phyloP scores from a whole-genome alignment of 2,113 vertebrate species.

The Mus pahari region DNA sequence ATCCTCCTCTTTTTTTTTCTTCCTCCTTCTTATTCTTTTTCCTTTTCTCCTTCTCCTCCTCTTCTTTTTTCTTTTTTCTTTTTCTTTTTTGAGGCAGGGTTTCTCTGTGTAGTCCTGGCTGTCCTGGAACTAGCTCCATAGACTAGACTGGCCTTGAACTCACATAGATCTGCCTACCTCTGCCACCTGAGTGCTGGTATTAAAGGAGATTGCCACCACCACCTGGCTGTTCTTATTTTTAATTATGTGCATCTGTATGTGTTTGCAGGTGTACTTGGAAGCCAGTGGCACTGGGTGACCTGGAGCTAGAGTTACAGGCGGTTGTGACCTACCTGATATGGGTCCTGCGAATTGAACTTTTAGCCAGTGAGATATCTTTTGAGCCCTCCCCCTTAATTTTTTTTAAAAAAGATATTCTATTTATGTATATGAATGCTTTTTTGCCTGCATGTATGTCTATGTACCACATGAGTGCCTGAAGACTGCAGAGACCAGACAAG shows the following conservation, averaged over 20 bases:
- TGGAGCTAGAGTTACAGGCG: not conserved
- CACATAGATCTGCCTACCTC: not conserved
- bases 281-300: not conserved
- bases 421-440: not conserved
- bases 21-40: no score
- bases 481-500: not conserved
- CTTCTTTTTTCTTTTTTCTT: not conserved
- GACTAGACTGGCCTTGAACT: not conserved
- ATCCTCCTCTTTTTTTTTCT: no score
- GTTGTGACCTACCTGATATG: not conserved
- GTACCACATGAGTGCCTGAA: not conserved
- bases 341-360: not conserved
- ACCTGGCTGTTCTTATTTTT: not conserved
- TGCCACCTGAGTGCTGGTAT: not conserved
- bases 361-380: not conserved
- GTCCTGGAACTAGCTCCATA: not conserved
- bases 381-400: no score
- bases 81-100: not conserved
- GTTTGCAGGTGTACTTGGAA: not conserved
- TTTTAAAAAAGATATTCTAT: not conserved
- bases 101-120: not conserved
- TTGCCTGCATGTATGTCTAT: not conserved
- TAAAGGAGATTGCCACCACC: not conserved
- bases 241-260: not conserved
- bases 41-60: rapidly evolving